phyloP scores from a whole-genome alignment of 2,113 vertebrate species.

The Monopterus albus region DNA sequence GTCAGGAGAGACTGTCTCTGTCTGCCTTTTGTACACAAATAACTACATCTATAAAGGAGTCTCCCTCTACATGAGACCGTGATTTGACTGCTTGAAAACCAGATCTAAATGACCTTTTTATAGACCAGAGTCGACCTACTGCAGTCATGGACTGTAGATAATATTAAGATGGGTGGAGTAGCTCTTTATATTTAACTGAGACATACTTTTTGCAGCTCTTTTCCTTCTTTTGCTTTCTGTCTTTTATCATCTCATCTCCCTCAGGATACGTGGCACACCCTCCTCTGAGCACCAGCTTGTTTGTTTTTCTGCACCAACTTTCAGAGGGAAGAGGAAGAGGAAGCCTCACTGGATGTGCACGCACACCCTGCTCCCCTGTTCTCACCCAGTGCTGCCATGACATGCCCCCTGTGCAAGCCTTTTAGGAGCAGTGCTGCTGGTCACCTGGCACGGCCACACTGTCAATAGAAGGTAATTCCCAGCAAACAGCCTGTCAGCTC shows the following conservation, averaged over 20 bases:
- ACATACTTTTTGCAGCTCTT: constrained; percentile 28
- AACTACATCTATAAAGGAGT: constrained; percentile 29
- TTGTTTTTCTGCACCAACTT: constrained; percentile 52
- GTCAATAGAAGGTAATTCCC: constrained; percentile 73
- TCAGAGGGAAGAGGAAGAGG: constrained; percentile 35
- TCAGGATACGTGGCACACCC: constrained; percentile 54
- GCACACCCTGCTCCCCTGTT: constrained; percentile 49
- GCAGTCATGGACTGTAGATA: constrained; percentile 5
- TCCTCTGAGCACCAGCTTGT: constrained; percentile 35
- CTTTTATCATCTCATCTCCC: constrained; percentile 51
- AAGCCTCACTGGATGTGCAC: constrained; percentile 57
- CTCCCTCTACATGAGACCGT: neutral
- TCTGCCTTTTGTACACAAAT: constrained; percentile 19
- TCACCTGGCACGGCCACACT: constrained; percentile 68
- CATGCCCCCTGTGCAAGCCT: constrained; percentile 78
- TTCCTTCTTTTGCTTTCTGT: constrained; percentile 5
- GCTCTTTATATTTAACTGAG: constrained; percentile 12
- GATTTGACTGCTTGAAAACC: constrained; percentile 6
- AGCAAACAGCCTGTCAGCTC: constrained; percentile 58
- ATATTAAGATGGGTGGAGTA: constrained; percentile 16
- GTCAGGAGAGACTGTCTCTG: constrained; percentile 27
- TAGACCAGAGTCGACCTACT: neutral
- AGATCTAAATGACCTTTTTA: constrained; percentile 16
- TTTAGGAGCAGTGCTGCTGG: constrained; percentile 67
- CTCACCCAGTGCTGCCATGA: constrained; percentile 54